Evolutionary conservation across 1,140 invertebrate genomes (phyloP).

Genomic region (Habropoda laboriosa): DNA sequence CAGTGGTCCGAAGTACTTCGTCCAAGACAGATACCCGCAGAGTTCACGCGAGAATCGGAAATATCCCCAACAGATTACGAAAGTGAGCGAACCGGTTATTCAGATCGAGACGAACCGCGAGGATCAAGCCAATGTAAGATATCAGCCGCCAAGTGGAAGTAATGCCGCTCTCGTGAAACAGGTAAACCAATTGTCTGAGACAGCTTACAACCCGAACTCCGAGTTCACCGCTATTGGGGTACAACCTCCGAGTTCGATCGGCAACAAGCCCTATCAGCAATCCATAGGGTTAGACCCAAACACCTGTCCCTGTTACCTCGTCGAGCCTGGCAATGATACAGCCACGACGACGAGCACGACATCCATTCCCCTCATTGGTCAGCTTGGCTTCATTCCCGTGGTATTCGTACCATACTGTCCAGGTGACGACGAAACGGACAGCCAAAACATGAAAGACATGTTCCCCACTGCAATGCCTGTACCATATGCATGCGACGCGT

Average conservation of each 20-base stretch:
- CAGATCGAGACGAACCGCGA: background rate
- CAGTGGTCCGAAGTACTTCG: background rate
- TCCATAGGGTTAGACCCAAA: slow-evolving; percentile 70
- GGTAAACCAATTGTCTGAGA: slow-evolving; percentile 58
- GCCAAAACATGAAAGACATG: slow-evolving; percentile 80
- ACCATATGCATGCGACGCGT: slow-evolving; percentile 73
- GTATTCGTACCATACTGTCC: slow-evolving; percentile 84
- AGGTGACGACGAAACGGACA: slow-evolving; percentile 75
- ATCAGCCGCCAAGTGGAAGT: background rate
- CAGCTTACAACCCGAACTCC: slow-evolving; percentile 22
- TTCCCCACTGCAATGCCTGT: slow-evolving; percentile 83
- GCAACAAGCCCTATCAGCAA: slow-evolving; percentile 68
- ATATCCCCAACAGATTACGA: slow-evolving; percentile 11
- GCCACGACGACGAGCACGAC: slow-evolving; percentile 50
- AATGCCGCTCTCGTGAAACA: slow-evolving; percentile 33
- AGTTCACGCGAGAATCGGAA: slow-evolving; percentile 18
- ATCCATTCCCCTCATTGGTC: slow-evolving; percentile 60
- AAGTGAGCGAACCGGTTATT: slow-evolving; percentile 1
- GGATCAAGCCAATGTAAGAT: background rate
- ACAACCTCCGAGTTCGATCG: slow-evolving; percentile 66
- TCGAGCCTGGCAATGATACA: slow-evolving; percentile 65
- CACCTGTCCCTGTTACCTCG: slow-evolving; percentile 74
- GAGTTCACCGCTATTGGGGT: slow-evolving; percentile 64
- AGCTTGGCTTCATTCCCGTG: slow-evolving; percentile 83
- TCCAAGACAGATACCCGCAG: background rate